These are phyloP conservation scores for Umimayanthus chanpuru DNA, from an alignment of 92 coral and sea anemone species.

Conservation along the genomic window DNA sequence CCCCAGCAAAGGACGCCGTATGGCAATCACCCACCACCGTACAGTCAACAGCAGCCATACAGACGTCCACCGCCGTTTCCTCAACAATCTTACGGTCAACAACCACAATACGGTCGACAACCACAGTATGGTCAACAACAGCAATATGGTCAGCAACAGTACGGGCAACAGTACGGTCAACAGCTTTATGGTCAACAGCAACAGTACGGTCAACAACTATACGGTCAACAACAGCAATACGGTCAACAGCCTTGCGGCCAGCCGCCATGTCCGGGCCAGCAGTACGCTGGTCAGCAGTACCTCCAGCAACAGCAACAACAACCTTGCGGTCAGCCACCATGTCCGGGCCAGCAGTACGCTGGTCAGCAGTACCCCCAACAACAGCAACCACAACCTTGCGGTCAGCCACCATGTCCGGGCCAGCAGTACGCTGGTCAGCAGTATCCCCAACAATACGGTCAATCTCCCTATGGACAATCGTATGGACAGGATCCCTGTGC, in stretches of 20 bases:
- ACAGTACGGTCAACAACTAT: not conserved
- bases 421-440: constrained; percentile 27
- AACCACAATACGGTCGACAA: constrained; percentile 1
- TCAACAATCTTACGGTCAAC: constrained; percentile 45
- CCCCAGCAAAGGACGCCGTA: constrained; percentile 1
- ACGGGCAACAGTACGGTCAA: constrained; percentile 43
- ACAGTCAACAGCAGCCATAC: constrained; percentile 50
- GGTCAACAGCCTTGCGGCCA: constrained; percentile 25
- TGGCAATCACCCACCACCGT: constrained; percentile 53
- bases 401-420: constrained; percentile 35
- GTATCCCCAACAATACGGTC: constrained; percentile 18
- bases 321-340: not conserved
- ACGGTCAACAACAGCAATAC: constrained; percentile 40
- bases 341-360: constrained; percentile 20
- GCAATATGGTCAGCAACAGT: constrained; percentile 58
- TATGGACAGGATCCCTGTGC: constrained; percentile 37
- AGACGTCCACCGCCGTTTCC: constrained; percentile 43
- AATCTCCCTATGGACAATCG: constrained; percentile 15
- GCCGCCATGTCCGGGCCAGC: constrained; percentile 19
- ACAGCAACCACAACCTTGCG: constrained; percentile 50
- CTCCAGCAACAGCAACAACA: constrained; percentile 18
- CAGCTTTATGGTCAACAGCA: constrained; percentile 38
- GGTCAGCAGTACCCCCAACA: constrained; percentile 28
- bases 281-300: constrained; percentile 18
- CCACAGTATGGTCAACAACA: constrained; percentile 43